Evolutionary conservation across 2,888 invertebrate species (phyloP).

Genomic region (Embidobia sp.): DNA sequence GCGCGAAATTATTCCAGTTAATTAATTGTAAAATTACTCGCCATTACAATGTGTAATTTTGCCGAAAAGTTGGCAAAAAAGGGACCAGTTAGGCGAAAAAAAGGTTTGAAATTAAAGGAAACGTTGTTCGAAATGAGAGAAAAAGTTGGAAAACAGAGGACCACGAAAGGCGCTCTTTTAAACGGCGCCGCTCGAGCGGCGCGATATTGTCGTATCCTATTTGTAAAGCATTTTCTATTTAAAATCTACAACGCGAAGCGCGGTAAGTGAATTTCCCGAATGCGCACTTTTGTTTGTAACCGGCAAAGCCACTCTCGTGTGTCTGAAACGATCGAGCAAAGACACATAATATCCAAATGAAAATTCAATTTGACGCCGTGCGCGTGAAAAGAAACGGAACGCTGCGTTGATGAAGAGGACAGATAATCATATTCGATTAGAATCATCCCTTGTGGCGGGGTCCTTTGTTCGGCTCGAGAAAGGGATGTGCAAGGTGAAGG

Average conservation of each 20-base stretch:
- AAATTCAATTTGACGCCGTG: slow-evolving; percentile 50
- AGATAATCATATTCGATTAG: slow-evolving; percentile 80
- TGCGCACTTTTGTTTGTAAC: slow-evolving; percentile 48
- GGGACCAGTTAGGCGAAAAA: no score
- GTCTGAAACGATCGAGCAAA: slow-evolving; percentile 20
- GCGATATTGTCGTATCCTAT: no score
- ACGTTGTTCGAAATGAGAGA: no score
- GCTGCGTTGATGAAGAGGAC: slow-evolving; percentile 71
- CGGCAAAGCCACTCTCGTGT: slow-evolving; percentile 12
- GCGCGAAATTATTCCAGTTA: no score
- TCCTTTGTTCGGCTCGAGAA: slow-evolving; percentile 74
- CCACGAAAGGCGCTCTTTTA: no score
- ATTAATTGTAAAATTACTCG: no score
- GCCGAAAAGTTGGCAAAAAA: no score
- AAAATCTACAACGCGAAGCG: slow-evolving; percentile 13
- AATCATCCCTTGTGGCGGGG: slow-evolving; percentile 73
- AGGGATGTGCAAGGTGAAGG: slow-evolving; percentile 28
- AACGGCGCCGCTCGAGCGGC: no score
- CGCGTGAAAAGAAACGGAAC: slow-evolving; percentile 59
- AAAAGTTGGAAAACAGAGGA: no score
- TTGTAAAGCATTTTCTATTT: no score
- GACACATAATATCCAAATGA: slow-evolving; percentile 51
- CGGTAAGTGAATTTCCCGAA: slow-evolving; percentile 32
- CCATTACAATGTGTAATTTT: no score
- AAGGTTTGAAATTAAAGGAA: no score